Evolutionary conservation across 2,888 invertebrate genomes (phyloP).

Genomic region (Limnephilus rhombicus): DNA sequence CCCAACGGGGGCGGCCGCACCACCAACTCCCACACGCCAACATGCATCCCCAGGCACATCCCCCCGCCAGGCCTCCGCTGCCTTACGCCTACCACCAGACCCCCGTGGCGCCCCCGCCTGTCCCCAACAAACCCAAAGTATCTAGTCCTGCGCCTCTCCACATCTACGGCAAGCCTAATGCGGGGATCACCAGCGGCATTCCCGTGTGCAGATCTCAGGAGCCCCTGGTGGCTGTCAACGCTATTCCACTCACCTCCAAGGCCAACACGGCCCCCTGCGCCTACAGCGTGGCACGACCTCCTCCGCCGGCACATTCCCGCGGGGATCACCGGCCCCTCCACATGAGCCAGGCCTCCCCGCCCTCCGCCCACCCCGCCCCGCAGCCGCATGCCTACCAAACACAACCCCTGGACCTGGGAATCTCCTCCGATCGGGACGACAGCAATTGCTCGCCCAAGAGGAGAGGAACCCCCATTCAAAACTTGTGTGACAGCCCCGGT

Average conservation of each 20-base stretch:
- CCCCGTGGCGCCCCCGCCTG: slow-evolving; percentile 74
- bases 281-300: slow-evolving; percentile 74
- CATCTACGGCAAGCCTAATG: slow-evolving; percentile 82
- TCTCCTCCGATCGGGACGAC: slow-evolving; percentile 76
- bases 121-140: slow-evolving; percentile 81
- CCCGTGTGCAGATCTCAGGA: slow-evolving; percentile 76
- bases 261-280: slow-evolving; percentile 74
- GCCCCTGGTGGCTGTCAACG: slow-evolving; percentile 69
- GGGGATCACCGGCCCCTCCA: slow-evolving; percentile 68
- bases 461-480: slow-evolving; percentile 78
- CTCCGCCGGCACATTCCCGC: slow-evolving; percentile 71
- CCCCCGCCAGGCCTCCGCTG: slow-evolving; percentile 67
- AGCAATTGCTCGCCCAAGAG: slow-evolving; percentile 79
- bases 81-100: slow-evolving; percentile 74
- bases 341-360: slow-evolving; percentile 71
- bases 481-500: slow-evolving; percentile 73
- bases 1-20: slow-evolving; percentile 70
- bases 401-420: slow-evolving; percentile 88
- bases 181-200: slow-evolving; percentile 79
- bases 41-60: slow-evolving; percentile 67
- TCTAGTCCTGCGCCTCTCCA: slow-evolving; percentile 88
- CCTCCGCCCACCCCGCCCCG: slow-evolving; percentile 71
- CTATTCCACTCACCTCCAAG: slow-evolving; percentile 80
- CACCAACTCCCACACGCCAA: slow-evolving; percentile 67
- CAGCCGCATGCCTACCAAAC: slow-evolving; percentile 80